Base-by-base conservation (phyloP, 2,797 vertebrate genomes). In the Anniella stebbinsi region DNA sequence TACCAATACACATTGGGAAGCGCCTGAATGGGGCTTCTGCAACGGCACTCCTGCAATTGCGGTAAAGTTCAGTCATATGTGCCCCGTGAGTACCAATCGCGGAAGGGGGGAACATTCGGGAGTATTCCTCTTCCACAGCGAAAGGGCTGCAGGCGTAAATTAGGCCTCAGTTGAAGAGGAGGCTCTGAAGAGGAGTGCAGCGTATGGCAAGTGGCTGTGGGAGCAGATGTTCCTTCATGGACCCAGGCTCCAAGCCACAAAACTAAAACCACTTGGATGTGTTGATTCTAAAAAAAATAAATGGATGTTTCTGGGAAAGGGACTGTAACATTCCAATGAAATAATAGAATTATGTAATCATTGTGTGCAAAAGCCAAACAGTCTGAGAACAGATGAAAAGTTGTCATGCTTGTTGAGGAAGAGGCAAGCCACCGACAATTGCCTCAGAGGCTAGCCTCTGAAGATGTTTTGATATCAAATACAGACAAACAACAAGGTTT, bases 401-500 rank as follows among this genome's bases (percentile, higher is more conserved):
- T 10, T 45, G 38, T 3, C 25, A 13, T 28, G 10, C 60, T 28
- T 25, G 11, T 13, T 6, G 5, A 25, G 6, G 18, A 69, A 45
- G 38, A 84, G 82, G 66, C 15, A 45, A 69, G 41, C 38, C 63
- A 2, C 36, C 15, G 25, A 9, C 25, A 0, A 45, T 30, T 33
- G 48, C 45, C 12, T 38, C 77, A 17, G 9, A 83, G 36, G 60
- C 57, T 63, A 36, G 57, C 80, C 54, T 82, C 21, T 1, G 30
- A 3, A 1, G 48, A 63, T 8, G 21, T 48, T 51, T 36, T 25
- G 41, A 23, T 45, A 66, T 4, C 30, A 18, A 84, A 57, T n/a
- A 9, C 45, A 2, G 30, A 3, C 23, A 48, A 81, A 54, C 36
- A 60, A 76, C 0, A 1, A 0, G 1, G 0, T 1, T 63, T 91